These are phyloP conservation scores for Onychostruthus taczanowskii DNA, from an alignment of 2,113 vertebrate genomes.

Conservation along the genomic window DNA sequence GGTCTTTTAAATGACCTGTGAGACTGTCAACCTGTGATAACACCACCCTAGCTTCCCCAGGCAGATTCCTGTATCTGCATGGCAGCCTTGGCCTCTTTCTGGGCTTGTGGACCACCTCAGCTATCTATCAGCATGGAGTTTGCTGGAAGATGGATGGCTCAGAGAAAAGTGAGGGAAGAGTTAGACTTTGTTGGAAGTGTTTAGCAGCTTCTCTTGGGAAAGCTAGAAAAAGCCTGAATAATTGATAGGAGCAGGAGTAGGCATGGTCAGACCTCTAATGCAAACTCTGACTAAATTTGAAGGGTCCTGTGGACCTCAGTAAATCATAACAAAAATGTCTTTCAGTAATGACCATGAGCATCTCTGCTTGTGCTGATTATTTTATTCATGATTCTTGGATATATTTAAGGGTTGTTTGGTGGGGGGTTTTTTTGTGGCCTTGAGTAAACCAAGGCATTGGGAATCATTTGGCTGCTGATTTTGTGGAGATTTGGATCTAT, in stretches of 20 bases:
- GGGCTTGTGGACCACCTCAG: not conserved
- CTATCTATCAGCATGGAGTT: constrained; percentile 6
- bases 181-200: not conserved
- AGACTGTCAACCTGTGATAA: not conserved
- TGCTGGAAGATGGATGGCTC: constrained; percentile 5
- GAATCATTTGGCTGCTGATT: not conserved
- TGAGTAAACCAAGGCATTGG: not conserved
- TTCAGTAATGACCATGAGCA: not conserved
- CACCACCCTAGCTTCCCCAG: not conserved
- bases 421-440: accelerated
- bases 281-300: not conserved
- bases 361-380: not conserved
- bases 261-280: not conserved
- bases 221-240: not conserved
- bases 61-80: not conserved
- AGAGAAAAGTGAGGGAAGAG: constrained; percentile 15
- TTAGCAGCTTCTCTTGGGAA: not conserved
- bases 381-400: not conserved
- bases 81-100: not conserved
- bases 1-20: not conserved
- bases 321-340: not conserved
- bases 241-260: not conserved
- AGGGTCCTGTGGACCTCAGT: not conserved
- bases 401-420: not conserved
- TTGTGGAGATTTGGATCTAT: not conserved